phyloP scores from a whole-genome alignment of 2,113 vertebrate species.

The Origma solitaria region DNA sequence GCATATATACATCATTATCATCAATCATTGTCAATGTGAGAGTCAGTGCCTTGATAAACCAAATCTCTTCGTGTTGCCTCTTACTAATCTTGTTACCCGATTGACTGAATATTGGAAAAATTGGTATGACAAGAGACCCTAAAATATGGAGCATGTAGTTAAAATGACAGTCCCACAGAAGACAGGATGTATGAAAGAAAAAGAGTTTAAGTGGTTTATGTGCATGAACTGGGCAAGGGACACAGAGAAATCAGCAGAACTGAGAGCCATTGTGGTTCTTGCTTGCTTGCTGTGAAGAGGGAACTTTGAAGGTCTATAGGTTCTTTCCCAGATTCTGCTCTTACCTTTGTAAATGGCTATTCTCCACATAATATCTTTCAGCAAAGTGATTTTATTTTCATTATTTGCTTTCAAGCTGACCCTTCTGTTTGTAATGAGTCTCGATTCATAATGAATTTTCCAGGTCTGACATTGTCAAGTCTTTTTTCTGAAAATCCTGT shows the following conservation, averaged over 20 bases:
- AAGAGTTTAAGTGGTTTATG: neutral
- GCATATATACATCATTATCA: neutral
- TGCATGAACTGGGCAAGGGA: neutral
- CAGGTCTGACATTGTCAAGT: neutral
- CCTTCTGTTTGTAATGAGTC: neutral
- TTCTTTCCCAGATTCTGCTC: neutral
- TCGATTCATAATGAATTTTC: neutral
- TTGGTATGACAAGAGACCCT: neutral
- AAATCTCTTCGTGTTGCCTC: neutral
- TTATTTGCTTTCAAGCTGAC: neutral
- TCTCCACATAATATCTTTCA: neutral
- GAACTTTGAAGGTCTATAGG: neutral
- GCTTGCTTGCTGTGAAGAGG: neutral
- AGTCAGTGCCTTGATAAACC: neutral
- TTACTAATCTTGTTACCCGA: neutral
- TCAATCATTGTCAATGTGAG: constrained; percentile 7
- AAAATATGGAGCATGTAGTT: neutral
- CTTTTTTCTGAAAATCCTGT: neutral
- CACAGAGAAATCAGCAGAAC: neutral
- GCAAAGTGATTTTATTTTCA: neutral
- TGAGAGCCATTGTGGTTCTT: neutral
- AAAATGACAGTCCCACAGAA: neutral
- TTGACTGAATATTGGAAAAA: constrained; percentile 31
- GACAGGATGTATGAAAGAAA: neutral
- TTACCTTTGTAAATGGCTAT: neutral